Conservation (phyloP, 2,888 invertebrate genomes). For the Ochlodes sylvanus region DNA sequence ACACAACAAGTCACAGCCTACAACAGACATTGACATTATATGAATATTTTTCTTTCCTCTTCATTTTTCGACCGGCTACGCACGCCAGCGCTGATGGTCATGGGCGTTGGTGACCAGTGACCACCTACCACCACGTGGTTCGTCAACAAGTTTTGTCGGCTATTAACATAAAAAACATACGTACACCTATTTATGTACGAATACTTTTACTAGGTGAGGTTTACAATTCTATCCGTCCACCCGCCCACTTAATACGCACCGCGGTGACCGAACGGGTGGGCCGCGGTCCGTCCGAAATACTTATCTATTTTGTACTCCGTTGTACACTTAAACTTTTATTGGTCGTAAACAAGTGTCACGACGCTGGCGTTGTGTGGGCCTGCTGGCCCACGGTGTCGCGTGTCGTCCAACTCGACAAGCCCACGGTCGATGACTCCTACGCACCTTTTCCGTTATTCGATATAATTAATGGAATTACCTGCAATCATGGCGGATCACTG, state of each 20-base stretch:
- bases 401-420: not conserved
- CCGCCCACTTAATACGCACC: not conserved
- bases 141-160: too few species aligned
- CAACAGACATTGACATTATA: too few species aligned
- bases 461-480: slow-evolving; percentile 6
- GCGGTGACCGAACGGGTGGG: not conserved
- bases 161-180: too few species aligned
- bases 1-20: too few species aligned
- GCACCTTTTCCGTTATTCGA: slow-evolving; percentile 11
- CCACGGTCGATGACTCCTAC: slow-evolving; percentile 9
- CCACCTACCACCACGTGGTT: too few species aligned
- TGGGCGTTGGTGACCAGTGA: too few species aligned
- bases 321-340: slow-evolving; percentile 43
- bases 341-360: slow-evolving; percentile 39
- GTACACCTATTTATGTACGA: too few species aligned
- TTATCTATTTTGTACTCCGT: slow-evolving; percentile 35
- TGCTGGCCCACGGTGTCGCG: slow-evolving; percentile 2
- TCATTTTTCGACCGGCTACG: too few species aligned
- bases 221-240: not conserved
- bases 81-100: too few species aligned
- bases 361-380: slow-evolving; percentile 13
- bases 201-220: too few species aligned
- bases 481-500: not conserved
- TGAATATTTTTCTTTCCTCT: too few species aligned
- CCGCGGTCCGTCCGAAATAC: slow-evolving; percentile 11